Evolutionary conservation across 1,140 invertebrate species (phyloP).

Genomic region (Drosophila obscura): DNA sequence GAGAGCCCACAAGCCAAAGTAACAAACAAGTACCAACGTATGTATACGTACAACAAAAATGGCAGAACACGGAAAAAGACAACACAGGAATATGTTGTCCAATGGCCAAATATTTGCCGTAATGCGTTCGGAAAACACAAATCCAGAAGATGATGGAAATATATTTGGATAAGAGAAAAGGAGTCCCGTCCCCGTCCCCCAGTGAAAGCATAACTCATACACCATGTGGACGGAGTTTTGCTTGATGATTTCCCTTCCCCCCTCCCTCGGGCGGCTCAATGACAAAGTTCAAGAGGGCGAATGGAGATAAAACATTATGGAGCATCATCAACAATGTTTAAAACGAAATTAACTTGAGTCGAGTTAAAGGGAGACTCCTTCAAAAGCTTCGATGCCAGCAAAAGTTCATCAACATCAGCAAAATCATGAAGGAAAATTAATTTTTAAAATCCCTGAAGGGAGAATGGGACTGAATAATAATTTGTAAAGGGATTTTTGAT

Average conservation of each 20-base stretch:
- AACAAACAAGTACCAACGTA: constrained; percentile 24
- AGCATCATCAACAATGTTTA: constrained; percentile 33
- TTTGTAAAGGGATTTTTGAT: no score
- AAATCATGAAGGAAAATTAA: no score
- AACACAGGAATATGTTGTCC: constrained; percentile 58
- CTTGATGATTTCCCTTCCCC: constrained; percentile 10
- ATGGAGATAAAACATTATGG: constrained; percentile 37
- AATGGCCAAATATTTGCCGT: constrained; percentile 58
- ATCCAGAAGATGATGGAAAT: constrained; percentile 43
- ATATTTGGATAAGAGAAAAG: constrained; percentile 37
- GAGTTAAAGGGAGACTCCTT: not conserved
- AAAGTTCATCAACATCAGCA: constrained; percentile 3
- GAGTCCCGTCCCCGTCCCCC: constrained; percentile 8
- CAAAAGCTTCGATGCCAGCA: not conserved
- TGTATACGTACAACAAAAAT: constrained; percentile 6
- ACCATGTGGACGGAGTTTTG: constrained; percentile 32
- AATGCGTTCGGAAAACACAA: constrained; percentile 50
- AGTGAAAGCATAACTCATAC: constrained; percentile 46
- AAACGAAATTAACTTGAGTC: constrained; percentile 30
- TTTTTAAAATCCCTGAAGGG: no score
- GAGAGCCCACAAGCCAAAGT: constrained; percentile 44
- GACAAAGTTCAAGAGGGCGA: constrained; percentile 32
- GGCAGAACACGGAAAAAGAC: constrained; percentile 17
- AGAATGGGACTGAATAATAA: no score
- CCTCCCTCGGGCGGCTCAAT: constrained; percentile 7